A percentile compares a stretch with the other conserved stretches of the same genome.
Conservation (phyloP, 1,140 invertebrate species). For the Diprion similis region DNA sequence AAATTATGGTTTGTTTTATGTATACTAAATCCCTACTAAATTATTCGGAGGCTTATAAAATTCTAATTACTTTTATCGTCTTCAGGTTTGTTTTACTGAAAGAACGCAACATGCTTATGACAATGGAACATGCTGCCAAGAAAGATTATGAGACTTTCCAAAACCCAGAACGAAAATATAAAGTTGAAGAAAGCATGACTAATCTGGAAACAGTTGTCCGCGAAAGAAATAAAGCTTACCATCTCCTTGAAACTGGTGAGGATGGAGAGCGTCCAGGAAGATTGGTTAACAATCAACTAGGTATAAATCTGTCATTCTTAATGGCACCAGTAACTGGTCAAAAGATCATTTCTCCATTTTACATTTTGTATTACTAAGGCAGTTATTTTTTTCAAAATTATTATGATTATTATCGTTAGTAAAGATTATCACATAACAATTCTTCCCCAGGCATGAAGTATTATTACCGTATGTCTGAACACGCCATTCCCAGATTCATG, state of each 20-base stretch:
- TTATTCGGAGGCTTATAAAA: background rate
- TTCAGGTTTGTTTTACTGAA: conserved; percentile 90
- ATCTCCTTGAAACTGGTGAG: conserved; percentile 88
- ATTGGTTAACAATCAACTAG: conserved; percentile 66
- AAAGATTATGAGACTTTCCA: conserved; percentile 79
- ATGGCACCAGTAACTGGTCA: no score
- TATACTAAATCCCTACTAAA: background rate
- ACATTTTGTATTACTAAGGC: conserved; percentile 8
- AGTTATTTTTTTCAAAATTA: conserved; percentile 33
- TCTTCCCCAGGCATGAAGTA: conserved; percentile 45
- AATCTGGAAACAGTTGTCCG: conserved; percentile 91
- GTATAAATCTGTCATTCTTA: conserved; percentile 63
- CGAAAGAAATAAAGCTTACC: conserved; percentile 92
- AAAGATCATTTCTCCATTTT: no score
- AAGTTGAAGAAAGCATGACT: conserved; percentile 95
- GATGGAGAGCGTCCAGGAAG: conserved; percentile 77
- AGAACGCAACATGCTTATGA: conserved; percentile 96
- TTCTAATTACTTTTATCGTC: conserved; percentile 25
- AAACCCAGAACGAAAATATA: conserved; percentile 94
- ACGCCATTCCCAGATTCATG: conserved; percentile 66
- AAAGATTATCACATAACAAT: conserved; percentile 17
- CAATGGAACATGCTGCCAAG: conserved; percentile 90
- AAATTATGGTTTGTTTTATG: conserved; percentile 85
- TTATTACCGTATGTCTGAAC: conserved; percentile 56
- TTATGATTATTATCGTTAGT: conserved; percentile 16